Base-by-base conservation (phyloP, 2,113 vertebrate genomes). In the Siphamia tubifer region DNA sequence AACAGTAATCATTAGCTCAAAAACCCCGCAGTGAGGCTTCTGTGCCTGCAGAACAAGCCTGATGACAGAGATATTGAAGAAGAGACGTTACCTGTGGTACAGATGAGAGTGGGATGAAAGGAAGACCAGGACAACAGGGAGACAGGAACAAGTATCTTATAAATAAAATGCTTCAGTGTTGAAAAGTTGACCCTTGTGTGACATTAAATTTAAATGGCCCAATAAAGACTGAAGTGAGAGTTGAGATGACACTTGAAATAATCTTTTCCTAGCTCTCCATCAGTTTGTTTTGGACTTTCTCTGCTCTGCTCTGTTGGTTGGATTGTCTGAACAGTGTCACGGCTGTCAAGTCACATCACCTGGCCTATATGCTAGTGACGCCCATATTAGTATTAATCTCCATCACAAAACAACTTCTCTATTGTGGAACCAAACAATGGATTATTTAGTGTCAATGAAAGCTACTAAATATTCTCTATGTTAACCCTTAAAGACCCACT, bases 21-120 rank as follows among this genome's bases (percentile, higher is more conserved):
- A 82, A 77, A 48, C 53, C 78, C 74, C 52, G 77, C 76, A 63
- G 78, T n/a, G 82, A 80, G 42, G 48, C 38, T 3, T 30, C 34
- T 27, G 24, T 52, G 67, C n/a, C 34, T 44, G 77, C 62, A 21
- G 36, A 62, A 65, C 57, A 43, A 34, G 27, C 57, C 32, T 51
- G 13, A 65, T 53, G 40, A 40, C 28, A 65, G 15, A 39, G 48
- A 57, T 36, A 27, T 32, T 57, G 58, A 53, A 55, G 39, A 49
- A 55, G 48, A 31, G 49, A 62, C 30, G 60, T 43, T 55, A 70
- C 68, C 74, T 7, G 10, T 16, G 60, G 70, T 69, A 62, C 38
- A 62, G 64, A 64, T 17, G 27, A 69, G 68, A 31, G 54, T 7
- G 2, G 24, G 17, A 77, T 69, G 17, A 78, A 61, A 48, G 42